Evolutionary conservation across 2,888 invertebrate genomes (phyloP).

Genomic region (Hartigia nigra): DNA sequence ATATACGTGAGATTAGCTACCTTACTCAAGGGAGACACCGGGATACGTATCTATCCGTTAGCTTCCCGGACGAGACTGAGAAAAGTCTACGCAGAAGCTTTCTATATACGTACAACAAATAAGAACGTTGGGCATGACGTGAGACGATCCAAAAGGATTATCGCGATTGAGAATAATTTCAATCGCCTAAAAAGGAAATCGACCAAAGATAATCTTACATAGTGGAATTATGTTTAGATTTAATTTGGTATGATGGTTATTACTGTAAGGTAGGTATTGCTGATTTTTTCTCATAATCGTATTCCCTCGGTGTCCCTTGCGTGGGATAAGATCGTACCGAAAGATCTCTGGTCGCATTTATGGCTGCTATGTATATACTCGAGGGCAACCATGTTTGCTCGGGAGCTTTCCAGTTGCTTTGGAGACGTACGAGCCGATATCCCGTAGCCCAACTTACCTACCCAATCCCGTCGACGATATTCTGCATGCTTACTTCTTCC

Average conservation of each 20-base stretch:
- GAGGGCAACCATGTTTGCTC: background rate
- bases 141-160: background rate
- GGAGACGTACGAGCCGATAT: background rate
- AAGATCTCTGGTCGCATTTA: background rate
- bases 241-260: background rate
- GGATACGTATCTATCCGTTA: background rate
- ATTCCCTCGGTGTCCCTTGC: background rate
- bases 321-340: background rate
- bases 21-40: background rate
- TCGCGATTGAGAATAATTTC: background rate
- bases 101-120: background rate
- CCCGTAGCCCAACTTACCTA: background rate
- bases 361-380: background rate
- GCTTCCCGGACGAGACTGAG: background rate
- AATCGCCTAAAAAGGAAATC: background rate
- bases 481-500: background rate
- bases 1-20: background rate
- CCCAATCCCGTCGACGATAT: background rate
- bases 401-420: background rate
- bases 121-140: background rate
- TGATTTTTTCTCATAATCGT: background rate
- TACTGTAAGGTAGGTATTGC: background rate
- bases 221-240: background rate
- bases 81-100: background rate
- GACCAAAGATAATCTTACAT: background rate